Evolutionary conservation across 1,140 invertebrate genomes (phyloP).

Genomic region (Aporrectodea caliginosa): DNA sequence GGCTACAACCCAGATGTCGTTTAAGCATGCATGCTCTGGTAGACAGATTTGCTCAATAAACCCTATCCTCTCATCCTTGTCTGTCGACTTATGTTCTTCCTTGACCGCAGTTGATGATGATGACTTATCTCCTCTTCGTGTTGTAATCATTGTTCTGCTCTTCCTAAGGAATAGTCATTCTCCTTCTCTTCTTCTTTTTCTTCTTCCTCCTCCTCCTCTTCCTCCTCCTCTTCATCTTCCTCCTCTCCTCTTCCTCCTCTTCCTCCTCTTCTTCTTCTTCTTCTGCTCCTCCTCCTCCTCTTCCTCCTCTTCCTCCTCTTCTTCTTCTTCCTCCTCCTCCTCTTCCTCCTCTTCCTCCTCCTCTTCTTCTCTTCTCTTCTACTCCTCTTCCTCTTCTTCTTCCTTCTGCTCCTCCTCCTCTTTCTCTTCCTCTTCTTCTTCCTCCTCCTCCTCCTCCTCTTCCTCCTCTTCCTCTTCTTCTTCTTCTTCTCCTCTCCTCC

Average conservation of each 20-base stretch:
- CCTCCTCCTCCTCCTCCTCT: conserved; percentile 1
- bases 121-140: too few relatives aligned
- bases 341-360: conserved; percentile 17
- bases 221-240: conserved; percentile 4
- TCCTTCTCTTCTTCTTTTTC: not conserved
- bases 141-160: conserved; percentile 16
- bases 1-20: too few relatives aligned
- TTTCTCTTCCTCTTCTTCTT: conserved; percentile 17
- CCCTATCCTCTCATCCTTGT: too few relatives aligned
- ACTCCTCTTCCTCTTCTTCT: too few relatives aligned
- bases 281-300: too few relatives aligned
- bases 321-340: conserved; percentile 14
- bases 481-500: too few relatives aligned
- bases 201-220: conserved; percentile 8
- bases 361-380: conserved; percentile 20
- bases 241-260: not conserved
- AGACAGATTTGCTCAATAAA: too few relatives aligned
- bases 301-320: not conserved
- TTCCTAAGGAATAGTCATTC: not conserved
- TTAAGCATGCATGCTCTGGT: too few relatives aligned
- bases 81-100: too few relatives aligned
- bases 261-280: conserved; percentile 11
- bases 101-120: too few relatives aligned
- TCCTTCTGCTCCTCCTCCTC: too few relatives aligned
- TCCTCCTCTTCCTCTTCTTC: too few relatives aligned